Conservation (phyloP, 2,888 invertebrate genomes). For the Agrypnus murinus region DNA sequence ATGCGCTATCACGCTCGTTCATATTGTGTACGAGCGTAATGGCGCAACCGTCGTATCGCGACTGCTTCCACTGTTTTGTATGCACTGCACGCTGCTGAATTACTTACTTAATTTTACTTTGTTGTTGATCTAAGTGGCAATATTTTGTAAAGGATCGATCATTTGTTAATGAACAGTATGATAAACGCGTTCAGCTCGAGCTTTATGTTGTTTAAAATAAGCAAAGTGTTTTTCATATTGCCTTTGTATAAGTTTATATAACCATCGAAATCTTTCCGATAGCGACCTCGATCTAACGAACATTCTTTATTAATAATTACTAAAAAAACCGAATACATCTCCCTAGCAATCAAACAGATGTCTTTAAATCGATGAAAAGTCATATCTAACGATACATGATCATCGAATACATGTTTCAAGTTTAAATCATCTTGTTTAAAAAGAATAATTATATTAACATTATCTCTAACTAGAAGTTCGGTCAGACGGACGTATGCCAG, state of each 20-base stretch:
- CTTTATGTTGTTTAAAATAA: too few species aligned
- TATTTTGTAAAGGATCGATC: not conserved
- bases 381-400: conserved; percentile 57
- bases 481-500: too few species aligned
- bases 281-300: conserved; percentile 56
- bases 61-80: too few species aligned
- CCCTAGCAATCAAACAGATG: conserved; percentile 61
- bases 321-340: conserved; percentile 58
- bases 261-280: conserved; percentile 61
- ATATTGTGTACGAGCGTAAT: too few species aligned
- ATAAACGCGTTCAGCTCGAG: too few species aligned
- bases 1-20: not conserved
- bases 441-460: conserved; percentile 54
- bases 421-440: conserved; percentile 65
- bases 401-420: conserved; percentile 61
- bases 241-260: conserved; percentile 41
- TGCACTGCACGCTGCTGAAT: too few species aligned
- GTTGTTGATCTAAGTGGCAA: not conserved
- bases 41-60: too few species aligned
- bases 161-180: too few species aligned
- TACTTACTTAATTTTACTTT: too few species aligned
- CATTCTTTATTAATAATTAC: conserved; percentile 62
- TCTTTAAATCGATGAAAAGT: conserved; percentile 59
- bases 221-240: too few species aligned
- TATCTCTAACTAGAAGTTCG: conserved; percentile 28